These are phyloP conservation scores for Petrolisthes cinctipes DNA, from an alignment of 2,888 invertebrate genomes.

Conservation along the genomic window DNA sequence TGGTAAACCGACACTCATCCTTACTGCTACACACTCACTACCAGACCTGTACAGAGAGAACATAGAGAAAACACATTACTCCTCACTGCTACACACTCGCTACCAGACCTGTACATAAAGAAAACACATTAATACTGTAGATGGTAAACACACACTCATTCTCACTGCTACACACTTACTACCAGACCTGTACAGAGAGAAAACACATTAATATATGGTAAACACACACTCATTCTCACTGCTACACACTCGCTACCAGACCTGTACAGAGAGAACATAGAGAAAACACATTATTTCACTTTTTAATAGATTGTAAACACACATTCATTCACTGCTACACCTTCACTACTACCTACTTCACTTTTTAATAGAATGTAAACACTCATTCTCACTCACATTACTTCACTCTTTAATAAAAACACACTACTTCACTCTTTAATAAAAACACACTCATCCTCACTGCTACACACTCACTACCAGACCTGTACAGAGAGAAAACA, in stretches of 20 bases:
- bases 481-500: conserved; percentile 17
- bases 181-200: conserved; percentile 13
- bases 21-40: conserved; percentile 42
- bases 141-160: conserved; percentile 53
- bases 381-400: conserved; percentile 53
- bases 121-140: too few relatives aligned
- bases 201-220: conserved; percentile 25
- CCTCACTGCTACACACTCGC: too few relatives aligned
- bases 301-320: conserved; percentile 32
- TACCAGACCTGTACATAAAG: conserved; percentile 32
- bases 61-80: too few relatives aligned
- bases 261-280: conserved; percentile 9
- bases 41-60: conserved; percentile 15
- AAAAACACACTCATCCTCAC: too few relatives aligned
- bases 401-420: too few relatives aligned
- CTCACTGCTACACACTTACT: conserved; percentile 33
- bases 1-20: conserved; percentile 54
- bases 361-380: too few relatives aligned
- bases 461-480: conserved; percentile 25
- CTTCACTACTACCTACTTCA: conserved; percentile 14
- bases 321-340: conserved; percentile 54
- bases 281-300: too few relatives aligned
- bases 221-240: conserved; percentile 53
- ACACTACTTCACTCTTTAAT: too few relatives aligned
- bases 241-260: conserved; percentile 27